Conservation (phyloP, 2,797 vertebrate species). For the Eulemur albifrons region DNA sequence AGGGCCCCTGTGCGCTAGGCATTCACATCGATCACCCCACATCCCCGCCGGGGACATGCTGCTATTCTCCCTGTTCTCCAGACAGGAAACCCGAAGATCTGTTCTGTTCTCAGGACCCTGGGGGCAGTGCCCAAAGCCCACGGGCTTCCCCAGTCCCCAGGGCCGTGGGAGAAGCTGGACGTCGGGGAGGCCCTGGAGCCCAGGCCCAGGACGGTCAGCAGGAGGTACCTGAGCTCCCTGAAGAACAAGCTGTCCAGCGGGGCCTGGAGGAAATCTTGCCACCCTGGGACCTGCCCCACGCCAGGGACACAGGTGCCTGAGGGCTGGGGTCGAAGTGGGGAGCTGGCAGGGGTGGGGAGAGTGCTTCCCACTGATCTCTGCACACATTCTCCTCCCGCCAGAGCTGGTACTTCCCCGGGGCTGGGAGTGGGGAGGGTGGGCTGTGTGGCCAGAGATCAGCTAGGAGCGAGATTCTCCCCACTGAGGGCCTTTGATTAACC, state of each 20-base stretch:
- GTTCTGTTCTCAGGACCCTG: background rate
- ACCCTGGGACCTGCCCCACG: background rate
- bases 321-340: background rate
- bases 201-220: constrained; percentile 65
- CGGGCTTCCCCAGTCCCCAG: fast-evolving
- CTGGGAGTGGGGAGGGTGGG: too few species aligned
- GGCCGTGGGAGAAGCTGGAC: background rate
- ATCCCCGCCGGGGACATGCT: background rate
- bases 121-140: background rate
- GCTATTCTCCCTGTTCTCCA: background rate
- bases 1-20: background rate
- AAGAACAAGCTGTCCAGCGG: constrained; percentile 69
- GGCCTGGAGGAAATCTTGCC: constrained; percentile 79
- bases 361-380: background rate
- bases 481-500: background rate
- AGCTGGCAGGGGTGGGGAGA: background rate
- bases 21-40: background rate
- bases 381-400: background rate
- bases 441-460: background rate
- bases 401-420: background rate
- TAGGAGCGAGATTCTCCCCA: background rate
- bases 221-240: constrained; percentile 81
- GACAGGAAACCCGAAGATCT: background rate
- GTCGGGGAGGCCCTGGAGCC: background rate
- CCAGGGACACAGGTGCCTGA: background rate